Conservation (phyloP, 2,797 vertebrate genomes). For the Manis crassicaudata region DNA sequence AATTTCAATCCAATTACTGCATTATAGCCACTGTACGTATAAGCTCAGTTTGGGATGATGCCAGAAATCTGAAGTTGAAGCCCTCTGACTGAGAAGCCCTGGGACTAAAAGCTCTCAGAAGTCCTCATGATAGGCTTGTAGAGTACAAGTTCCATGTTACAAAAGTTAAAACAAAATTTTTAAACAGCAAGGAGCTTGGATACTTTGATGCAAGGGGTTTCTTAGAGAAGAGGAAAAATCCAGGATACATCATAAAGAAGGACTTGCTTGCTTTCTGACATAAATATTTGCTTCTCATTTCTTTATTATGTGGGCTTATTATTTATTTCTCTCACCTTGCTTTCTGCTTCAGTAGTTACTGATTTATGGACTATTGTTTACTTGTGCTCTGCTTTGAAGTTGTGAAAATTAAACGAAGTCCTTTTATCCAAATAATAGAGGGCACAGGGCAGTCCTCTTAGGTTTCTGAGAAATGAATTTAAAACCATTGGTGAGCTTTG, state of each 20-base stretch:
- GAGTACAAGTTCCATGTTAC: neutral
- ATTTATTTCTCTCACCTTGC: neutral
- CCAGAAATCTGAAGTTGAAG: neutral
- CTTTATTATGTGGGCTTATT: neutral
- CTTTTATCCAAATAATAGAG: conserved; percentile 37
- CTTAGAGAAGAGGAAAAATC: conserved; percentile 5
- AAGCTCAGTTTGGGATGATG: neutral
- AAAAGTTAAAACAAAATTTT: neutral
- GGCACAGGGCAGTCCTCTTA: neutral
- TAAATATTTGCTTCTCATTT: conserved; percentile 48
- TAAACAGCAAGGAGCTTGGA: neutral
- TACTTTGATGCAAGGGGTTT: neutral
- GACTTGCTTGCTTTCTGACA: neutral
- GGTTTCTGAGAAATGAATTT: conserved; percentile 12
- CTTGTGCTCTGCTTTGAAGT: conserved; percentile 55
- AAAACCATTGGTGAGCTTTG: neutral
- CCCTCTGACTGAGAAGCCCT: neutral
- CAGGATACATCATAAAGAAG: neutral
- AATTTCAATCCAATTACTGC: neutral
- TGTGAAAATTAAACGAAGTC: conserved; percentile 23
- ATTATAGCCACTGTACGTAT: neutral
- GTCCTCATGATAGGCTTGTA: neutral
- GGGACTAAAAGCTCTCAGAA: neutral
- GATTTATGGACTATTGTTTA: conserved; percentile 46
- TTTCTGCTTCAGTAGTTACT: conserved; percentile 46